These are phyloP conservation scores for Lepeophtheirus nordmannii DNA, from an alignment of 2,888 invertebrate genomes.

Conservation along the genomic window DNA sequence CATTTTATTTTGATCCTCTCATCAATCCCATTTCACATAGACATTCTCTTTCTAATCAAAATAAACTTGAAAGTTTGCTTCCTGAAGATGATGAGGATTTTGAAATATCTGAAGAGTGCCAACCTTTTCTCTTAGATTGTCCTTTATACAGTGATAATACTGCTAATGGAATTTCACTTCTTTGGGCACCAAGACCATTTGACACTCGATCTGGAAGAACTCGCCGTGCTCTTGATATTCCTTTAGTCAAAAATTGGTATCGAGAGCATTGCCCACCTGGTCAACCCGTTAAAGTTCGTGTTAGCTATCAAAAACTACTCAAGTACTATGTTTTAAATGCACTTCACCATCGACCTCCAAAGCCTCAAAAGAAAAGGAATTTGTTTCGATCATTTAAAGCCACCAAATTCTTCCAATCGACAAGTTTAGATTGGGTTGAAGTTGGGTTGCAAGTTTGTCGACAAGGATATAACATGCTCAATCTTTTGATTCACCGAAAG, in stretches of 20 bases:
- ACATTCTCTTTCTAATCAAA: conserved; percentile 42
- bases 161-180: conserved; percentile 86
- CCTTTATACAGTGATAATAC: conserved; percentile 96
- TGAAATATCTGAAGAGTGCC: conserved; percentile 69
- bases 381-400: conserved; percentile 82
- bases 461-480: conserved; percentile 99
- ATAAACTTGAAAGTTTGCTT: conserved; percentile 50
- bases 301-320: conserved; percentile 94
- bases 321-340: conserved; percentile 98
- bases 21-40: conserved; percentile 97
- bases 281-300: conserved; percentile 95
- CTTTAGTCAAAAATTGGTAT: conserved; percentile 93
- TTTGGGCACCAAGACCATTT: conserved; percentile 97
- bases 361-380: conserved; percentile 88
- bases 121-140: conserved; percentile 82
- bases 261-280: conserved; percentile 62
- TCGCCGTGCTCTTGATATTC: conserved; percentile 87
- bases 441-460: conserved; percentile 91
- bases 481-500: conserved; percentile 93
- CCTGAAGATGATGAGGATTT: conserved; percentile 92
- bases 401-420: conserved; percentile 99
- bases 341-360: conserved; percentile 88
- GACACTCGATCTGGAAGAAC: conserved; percentile 86
- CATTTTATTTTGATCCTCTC: conserved; percentile 97
- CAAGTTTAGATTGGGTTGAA: conserved; percentile 98